These are phyloP conservation scores for Luscinia luscinia DNA, from an alignment of 2,797 vertebrate species.

Conservation along the genomic window DNA sequence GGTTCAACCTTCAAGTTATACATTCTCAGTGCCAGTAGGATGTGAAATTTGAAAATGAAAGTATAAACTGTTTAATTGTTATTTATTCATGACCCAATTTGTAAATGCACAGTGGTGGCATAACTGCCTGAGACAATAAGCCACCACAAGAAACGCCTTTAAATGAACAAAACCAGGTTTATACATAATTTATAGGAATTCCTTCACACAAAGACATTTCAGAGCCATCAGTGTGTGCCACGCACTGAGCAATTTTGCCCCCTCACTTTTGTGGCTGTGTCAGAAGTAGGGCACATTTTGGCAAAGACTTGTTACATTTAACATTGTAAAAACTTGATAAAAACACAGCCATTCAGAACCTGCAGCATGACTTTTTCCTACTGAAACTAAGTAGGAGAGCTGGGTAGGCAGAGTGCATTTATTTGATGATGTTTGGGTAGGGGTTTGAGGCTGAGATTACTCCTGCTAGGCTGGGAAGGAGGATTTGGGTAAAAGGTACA, in stretches of 20 bases:
- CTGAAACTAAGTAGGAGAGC: background rate
- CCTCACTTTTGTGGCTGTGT: background rate
- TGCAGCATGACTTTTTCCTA: background rate
- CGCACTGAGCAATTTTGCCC: background rate
- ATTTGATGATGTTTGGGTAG: background rate
- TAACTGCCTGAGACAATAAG: background rate
- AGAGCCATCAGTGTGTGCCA: background rate
- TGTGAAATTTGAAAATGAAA: background rate
- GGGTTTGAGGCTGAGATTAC: background rate
- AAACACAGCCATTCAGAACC: background rate
- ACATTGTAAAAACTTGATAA: background rate
- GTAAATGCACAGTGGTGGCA: background rate
- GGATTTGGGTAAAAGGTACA: constrained; percentile 3
- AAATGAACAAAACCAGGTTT: background rate
- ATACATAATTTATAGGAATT: background rate
- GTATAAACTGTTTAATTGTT: background rate
- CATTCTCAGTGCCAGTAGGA: background rate
- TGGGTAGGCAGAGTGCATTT: background rate
- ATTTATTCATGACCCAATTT: background rate
- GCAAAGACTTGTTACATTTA: background rate
- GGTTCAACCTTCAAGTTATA: background rate
- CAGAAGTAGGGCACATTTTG: background rate
- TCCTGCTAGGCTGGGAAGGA: background rate
- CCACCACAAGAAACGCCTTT: background rate
- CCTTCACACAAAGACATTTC: background rate